Evolutionary conservation across 2,797 vertebrate species (phyloP).

Genomic region (Botia almorhae): DNA sequence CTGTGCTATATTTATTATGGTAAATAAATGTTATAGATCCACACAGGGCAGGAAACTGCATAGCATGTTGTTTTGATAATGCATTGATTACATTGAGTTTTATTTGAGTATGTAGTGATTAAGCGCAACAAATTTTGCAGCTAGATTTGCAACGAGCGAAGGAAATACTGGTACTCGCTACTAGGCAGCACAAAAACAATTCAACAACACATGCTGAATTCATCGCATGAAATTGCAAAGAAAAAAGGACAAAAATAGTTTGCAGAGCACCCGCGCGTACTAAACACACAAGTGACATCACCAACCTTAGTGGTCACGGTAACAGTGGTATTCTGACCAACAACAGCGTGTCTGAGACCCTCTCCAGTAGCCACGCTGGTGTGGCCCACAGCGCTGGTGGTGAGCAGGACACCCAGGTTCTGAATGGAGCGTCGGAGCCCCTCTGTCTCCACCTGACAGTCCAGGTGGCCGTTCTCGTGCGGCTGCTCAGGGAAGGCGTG

Average conservation of each 20-base stretch:
- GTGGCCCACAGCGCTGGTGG: constrained; percentile 89
- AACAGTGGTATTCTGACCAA: constrained; percentile 87
- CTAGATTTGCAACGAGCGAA: no score
- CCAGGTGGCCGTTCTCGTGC: constrained; percentile 92
- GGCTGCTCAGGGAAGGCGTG: constrained; percentile 90
- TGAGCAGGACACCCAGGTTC: constrained; percentile 90
- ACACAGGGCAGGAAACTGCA: no score
- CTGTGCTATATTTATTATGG: no score
- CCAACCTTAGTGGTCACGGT: constrained; percentile 94
- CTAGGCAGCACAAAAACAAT: no score
- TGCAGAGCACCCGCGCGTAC: background rate
- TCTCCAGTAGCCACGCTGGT: constrained; percentile 92
- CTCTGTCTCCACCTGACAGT: constrained; percentile 90
- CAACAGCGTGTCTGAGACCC: constrained; percentile 88
- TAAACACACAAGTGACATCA: background rate
- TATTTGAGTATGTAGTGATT: background rate
- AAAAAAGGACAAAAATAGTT: no score
- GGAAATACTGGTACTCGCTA: no score
- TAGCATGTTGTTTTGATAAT: background rate
- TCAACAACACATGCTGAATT: no score
- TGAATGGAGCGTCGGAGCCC: constrained; percentile 91
- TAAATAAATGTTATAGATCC: no score
- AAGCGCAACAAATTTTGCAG: no score
- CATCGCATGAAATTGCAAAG: no score
- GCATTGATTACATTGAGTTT: background rate